Evolutionary conservation across 2,797 vertebrate species (phyloP).

Genomic region (Coracias cyanogaster): DNA sequence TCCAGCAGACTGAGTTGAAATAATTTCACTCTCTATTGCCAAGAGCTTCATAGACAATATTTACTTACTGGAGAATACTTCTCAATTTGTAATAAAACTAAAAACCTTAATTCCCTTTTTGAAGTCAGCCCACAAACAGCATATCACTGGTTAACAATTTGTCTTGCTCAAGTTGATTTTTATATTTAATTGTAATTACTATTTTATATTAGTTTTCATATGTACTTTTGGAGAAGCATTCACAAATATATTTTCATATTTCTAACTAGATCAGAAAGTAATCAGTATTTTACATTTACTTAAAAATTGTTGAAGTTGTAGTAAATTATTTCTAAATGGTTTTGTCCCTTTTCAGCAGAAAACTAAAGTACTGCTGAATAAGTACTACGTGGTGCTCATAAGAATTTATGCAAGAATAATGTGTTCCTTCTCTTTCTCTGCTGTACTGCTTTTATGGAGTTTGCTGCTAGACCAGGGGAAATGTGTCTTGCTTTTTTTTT

Average conservation of each 20-base stretch:
- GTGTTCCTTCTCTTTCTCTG: not conserved
- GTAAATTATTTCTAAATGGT: not conserved
- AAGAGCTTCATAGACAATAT: not conserved
- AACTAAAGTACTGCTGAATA: not conserved
- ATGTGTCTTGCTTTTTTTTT: fast-evolving
- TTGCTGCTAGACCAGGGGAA: not conserved
- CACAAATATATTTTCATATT: not conserved
- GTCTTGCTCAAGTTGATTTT: not conserved
- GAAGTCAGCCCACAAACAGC: not conserved
- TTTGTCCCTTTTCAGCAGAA: not conserved
- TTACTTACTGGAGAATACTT: not conserved
- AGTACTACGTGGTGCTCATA: not conserved
- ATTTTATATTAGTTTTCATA: not conserved
- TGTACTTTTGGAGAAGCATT: not conserved
- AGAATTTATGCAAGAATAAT: not conserved
- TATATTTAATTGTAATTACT: not conserved
- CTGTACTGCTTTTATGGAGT: not conserved
- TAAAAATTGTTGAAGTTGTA: not conserved
- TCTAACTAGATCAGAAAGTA: not conserved
- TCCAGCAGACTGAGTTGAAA: not conserved
- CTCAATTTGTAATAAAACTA: not conserved
- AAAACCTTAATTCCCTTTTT: not conserved
- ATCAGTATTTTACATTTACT: not conserved
- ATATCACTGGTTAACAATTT: not conserved
- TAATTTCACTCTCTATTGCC: not conserved